Conservation (phyloP, 2,797 vertebrate genomes). For the Paramormyrops hopkinsi region DNA sequence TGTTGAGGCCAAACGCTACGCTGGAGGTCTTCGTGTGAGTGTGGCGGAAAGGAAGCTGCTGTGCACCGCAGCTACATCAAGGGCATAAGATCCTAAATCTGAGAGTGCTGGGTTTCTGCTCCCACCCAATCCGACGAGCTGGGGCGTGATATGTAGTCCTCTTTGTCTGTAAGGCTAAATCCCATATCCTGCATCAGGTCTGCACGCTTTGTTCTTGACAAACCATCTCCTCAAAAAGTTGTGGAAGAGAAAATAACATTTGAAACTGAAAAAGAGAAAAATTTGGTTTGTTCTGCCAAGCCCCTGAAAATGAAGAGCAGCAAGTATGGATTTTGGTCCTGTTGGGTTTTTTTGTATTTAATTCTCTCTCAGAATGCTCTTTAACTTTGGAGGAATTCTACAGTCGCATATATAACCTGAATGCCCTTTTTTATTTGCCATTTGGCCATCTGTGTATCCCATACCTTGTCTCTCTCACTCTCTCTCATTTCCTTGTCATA, state of each 20-base stretch:
- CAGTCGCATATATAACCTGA: slow-evolving; percentile 36
- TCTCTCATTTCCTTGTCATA: neutral
- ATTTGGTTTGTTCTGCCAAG: slow-evolving; percentile 20
- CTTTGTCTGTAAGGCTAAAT: neutral
- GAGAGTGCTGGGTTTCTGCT: neutral
- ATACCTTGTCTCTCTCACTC: slow-evolving; percentile 17
- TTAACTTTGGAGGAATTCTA: slow-evolving; percentile 22
- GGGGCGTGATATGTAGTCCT: neutral
- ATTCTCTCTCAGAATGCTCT: slow-evolving; percentile 25
- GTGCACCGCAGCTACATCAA: neutral
- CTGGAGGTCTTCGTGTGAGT: neutral
- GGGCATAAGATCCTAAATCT: neutral
- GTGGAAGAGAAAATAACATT: neutral
- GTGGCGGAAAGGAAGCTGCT: neutral
- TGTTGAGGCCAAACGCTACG: neutral
- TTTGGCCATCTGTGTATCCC: slow-evolving; percentile 33
- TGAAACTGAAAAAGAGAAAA: slow-evolving; percentile 1
- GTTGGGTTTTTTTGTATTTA: slow-evolving; percentile 34
- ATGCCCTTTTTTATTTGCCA: slow-evolving; percentile 44
- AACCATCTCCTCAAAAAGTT: slow-evolving; percentile 3
- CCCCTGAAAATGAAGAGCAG: slow-evolving; percentile 39
- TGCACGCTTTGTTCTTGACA: neutral
- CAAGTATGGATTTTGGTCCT: slow-evolving; percentile 37
- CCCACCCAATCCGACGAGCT: neutral
- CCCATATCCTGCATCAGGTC: neutral